Evolutionary conservation across 2,113 vertebrate species (phyloP), one percentile per base, ranked within the genome.

Genomic region (Clupea harengus): DNA sequence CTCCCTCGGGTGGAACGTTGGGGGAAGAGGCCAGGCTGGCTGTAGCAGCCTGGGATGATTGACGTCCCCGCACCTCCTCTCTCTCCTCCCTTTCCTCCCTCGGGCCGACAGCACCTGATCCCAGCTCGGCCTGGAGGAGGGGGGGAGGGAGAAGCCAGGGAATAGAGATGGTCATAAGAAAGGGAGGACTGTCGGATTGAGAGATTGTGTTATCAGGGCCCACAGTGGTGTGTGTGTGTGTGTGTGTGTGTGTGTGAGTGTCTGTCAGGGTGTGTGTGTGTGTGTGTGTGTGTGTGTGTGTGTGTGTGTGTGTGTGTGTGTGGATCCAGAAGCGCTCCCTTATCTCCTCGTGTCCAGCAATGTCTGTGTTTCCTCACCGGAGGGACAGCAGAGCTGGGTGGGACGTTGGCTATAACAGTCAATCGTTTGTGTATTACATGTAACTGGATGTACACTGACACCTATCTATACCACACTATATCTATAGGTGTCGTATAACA

Each of bases 41-140:
- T 67, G 64, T 67, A n/a, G n/a, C 28, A 28, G 64, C 64, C 64
- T 25, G n/a, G 9, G 64, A 67, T 28, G n/a, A 67, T 28, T 67
- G 64, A 67, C 25, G 8, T 67, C 64, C 25, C 64, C 28, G 8
- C 28, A 8, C 22, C 60, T 64, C n/a, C 60, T 91, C 85, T 87
- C 25, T 32, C 54, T 72, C 64, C 15, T 25, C 32, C 11, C 25
- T 28, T 32, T 13, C 32, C 64, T 72, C 25, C 4, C 10, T 32
- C 3, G 6, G 54, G 54, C 54, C 1, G 18, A 1, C 18, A 22
- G 54, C 20, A 22, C 54, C 54, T 60, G 52, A 54, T 18, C 17
- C 52, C 52, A 54, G 54, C 20, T 20, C 6, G 20, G 54, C 18
- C 54, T 22, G 54, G 0, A 22, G 4, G 18, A 18, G 22, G 52